Base-by-base conservation (phyloP, 2,888 invertebrate genomes). In the Mythimna loreyi region DNA sequence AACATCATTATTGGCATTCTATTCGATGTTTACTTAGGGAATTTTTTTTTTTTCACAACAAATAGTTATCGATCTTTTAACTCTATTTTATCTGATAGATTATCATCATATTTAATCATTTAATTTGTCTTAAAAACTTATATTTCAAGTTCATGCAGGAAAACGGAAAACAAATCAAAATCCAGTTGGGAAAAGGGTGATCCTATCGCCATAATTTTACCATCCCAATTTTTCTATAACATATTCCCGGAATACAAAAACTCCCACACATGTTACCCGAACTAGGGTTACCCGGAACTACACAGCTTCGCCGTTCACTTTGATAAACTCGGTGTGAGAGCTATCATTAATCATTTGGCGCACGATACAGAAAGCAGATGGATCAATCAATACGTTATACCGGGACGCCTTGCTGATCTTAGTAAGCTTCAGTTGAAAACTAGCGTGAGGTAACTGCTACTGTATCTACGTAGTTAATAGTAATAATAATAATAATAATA, bases 341-440 rank as follows among this genome's bases (percentile, higher is more conserved):
- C 56, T 23, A 62, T 78, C 85, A 85, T 86, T 78, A 85, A 86
- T 86, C 87, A 86, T 81, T 75, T 61, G 45, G 64, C 64, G 50
- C 58, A 81, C 72, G 78, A 71, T 59, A 69, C 68, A 78, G 72
- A 61, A 69, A 75, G 65, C 58, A 66, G 72, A 75, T 80, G 75
- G 80, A 80, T 81, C 78, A 83, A 84, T 85, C 80, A 76, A 82
- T 85, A 78, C 53, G 65, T 60, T 71, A 55, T 70, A 50, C 61
- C 60, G 58, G 47, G 52, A 49, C n/a, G 56, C 57, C 72, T 72
- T 68, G 77, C 69, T 80, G 63, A 62, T 71, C 62, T 78, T 71
- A 77, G 72, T 63, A 61, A 59, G 45, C 50, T 58, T 50, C 33
- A 45, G 57, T 36, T 4, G 36, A 36, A 36, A 36, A 36, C 13